Percentiles rank a stretch among this genome's conserved stretches.
These are phyloP conservation scores for Danio rerio DNA, from an alignment of 2,113 vertebrate genomes.

Conservation along the genomic window GRCz12tu NC_133195.1:31380001-31380500, in stretches of 20 bases:
- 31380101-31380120: neutral
- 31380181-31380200: neutral
- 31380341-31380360: neutral
- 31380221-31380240: neutral
- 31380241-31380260: neutral
- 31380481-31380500: neutral
- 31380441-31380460: slow-evolving; percentile 14
- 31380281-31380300: neutral
- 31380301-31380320: neutral
- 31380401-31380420: neutral
- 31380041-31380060: neutral
- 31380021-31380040: neutral
- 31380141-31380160: neutral
- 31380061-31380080: neutral
- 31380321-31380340: neutral
- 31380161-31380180: neutral
- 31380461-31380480: slow-evolving; percentile 11
- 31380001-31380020: neutral
- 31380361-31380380: neutral
- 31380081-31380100: neutral
- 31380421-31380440: neutral
- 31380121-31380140: neutral
- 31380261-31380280: neutral
- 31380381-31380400: slow-evolving; percentile 12
- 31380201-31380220: neutral